Evolutionary conservation across 2,113 vertebrate genomes (phyloP).

Genomic region (Colossoma macropomum): DNA sequence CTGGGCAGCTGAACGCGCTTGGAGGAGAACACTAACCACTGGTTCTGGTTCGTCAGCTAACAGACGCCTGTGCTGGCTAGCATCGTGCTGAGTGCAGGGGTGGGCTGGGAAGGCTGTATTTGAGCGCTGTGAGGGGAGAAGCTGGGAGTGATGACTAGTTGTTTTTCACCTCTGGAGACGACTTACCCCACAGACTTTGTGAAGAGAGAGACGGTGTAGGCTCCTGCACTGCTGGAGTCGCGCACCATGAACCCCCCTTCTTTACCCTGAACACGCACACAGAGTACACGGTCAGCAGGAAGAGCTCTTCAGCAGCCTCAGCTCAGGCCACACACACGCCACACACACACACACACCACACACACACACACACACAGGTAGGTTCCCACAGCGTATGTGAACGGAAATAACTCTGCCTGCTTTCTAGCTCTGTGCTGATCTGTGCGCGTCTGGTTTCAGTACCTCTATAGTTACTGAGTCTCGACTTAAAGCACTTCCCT

Average conservation of each 20-base stretch:
- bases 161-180: not conserved
- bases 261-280: conserved; percentile 82
- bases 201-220: conserved; percentile 92
- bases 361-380: not conserved
- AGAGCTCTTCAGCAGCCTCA: no score
- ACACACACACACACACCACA: not conserved
- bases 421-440: not conserved
- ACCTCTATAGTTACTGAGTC: not conserved
- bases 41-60: no score
- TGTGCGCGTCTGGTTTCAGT: conserved; percentile 25
- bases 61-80: no score
- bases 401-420: not conserved
- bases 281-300: conserved; percentile 2
- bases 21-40: no score
- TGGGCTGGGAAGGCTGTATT: no score
- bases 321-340: not conserved
- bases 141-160: no score
- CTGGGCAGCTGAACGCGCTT: no score
- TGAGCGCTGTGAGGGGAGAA: no score
- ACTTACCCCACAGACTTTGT: conserved; percentile 87
- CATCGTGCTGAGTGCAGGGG: no score
- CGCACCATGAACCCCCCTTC: conserved; percentile 95
- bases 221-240: conserved; percentile 87
- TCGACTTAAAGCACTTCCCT: not conserved
- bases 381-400: not conserved